Evolutionary conservation across 2,797 vertebrate species (phyloP).

Genomic region (Anguilla megastoma): DNA sequence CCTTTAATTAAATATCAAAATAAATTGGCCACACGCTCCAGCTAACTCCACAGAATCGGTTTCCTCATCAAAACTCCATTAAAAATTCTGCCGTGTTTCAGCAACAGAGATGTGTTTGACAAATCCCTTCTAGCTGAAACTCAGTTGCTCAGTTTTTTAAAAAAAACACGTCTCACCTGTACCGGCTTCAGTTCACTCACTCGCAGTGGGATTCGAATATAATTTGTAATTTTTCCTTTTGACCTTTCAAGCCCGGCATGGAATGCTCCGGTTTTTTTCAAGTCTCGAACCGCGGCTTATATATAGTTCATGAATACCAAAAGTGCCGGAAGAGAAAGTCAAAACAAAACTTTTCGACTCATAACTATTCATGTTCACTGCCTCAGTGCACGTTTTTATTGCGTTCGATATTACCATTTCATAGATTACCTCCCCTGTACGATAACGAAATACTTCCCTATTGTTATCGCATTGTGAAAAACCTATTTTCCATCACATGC

Average conservation of each 20-base stretch:
- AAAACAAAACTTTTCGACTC: background rate
- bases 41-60: background rate
- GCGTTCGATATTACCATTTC: background rate
- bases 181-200: background rate
- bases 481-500: background rate
- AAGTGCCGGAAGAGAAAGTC: background rate
- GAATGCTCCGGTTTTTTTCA: background rate
- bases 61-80: slow-evolving; percentile 1
- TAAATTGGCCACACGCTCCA: background rate
- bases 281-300: background rate
- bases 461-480: background rate
- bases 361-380: background rate
- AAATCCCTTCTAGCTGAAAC: background rate
- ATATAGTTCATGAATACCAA: background rate
- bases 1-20: background rate
- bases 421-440: background rate
- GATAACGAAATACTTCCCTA: background rate
- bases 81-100: background rate
- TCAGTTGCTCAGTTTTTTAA: background rate
- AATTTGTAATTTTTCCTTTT: background rate
- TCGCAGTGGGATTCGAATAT: background rate
- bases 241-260: background rate
- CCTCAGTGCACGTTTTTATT: background rate
- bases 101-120: background rate
- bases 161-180: background rate